Evolutionary conservation across 2,888 invertebrate genomes (phyloP).

Genomic region (Rhynchonema sp.): DNA sequence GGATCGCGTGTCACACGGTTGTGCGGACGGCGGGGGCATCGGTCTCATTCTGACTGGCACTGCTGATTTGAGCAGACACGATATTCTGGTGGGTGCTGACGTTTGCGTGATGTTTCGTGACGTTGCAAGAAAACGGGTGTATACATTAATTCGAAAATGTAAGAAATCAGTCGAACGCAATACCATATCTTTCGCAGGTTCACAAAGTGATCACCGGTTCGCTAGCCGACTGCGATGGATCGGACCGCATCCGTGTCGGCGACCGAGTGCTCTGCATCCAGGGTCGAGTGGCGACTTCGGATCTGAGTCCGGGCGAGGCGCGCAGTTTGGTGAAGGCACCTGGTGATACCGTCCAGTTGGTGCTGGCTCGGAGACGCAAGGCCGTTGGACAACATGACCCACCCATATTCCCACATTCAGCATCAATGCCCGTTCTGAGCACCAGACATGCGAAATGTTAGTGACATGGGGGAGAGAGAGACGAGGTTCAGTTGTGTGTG

Average conservation of each 20-base stretch:
- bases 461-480: no score
- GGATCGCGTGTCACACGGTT: background rate
- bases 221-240: constrained; percentile 53
- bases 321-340: background rate
- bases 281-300: constrained; percentile 37
- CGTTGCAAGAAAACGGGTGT: no score
- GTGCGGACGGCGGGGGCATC: background rate
- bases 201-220: constrained; percentile 68
- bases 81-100: background rate
- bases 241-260: constrained; percentile 59
- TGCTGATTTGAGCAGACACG: background rate
- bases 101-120: background rate
- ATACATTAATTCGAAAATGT: no score
- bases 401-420: background rate
- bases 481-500: no score
- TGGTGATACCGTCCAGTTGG: background rate
- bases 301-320: background rate
- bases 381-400: no score
- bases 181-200: constrained; percentile 39
- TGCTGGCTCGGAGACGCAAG: background rate
- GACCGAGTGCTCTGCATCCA: constrained; percentile 73
- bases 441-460: no score
- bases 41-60: background rate
- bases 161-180: background rate
- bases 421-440: background rate